Conservation (phyloP, 1,140 invertebrate genomes). For the Ceratosolen solmsi region DNA sequence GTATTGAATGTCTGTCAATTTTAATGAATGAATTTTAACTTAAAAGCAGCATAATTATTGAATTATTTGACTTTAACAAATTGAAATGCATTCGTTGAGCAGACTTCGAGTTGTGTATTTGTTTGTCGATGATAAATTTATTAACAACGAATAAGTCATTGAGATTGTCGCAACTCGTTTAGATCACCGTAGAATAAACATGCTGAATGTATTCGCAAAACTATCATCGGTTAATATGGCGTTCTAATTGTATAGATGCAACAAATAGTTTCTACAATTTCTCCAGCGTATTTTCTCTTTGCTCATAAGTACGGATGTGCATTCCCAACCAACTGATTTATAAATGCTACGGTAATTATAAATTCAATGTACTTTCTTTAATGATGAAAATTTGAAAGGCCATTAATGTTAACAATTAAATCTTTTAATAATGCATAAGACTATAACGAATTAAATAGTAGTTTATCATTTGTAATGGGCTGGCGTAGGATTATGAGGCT, state of each 20-base stretch:
- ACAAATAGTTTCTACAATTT: conserved; percentile 3
- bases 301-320: background rate
- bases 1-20: no score
- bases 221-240: background rate
- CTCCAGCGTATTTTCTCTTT: conserved; percentile 11
- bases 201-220: no score
- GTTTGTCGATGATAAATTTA: no score
- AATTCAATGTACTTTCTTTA: background rate
- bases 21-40: no score
- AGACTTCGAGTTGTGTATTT: no score
- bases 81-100: no score
- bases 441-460: background rate
- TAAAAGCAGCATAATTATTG: no score
- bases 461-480: background rate
- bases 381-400: background rate
- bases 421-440: background rate
- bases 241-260: background rate
- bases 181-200: no score
- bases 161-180: no score
- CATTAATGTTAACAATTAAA: background rate
- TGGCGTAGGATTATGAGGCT: background rate
- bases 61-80: no score
- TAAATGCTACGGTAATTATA: background rate
- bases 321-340: conserved; percentile 16
- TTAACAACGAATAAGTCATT: no score